phyloP scores from a whole-genome alignment of 1,140 invertebrate species.

The Zaprionus vittiger region DNA sequence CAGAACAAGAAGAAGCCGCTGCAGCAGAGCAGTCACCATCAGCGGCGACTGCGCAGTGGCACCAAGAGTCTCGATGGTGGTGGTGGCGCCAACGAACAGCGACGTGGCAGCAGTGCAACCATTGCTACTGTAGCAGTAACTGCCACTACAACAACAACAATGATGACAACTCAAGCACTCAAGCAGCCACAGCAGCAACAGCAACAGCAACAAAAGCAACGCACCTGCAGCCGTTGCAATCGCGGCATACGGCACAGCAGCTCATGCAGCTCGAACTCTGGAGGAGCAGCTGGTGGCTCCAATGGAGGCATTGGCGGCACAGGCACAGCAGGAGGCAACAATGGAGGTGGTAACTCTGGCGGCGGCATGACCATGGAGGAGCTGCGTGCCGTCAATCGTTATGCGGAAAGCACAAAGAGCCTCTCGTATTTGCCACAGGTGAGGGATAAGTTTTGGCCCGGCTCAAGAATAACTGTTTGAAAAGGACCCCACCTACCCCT shows the following conservation, averaged over 20 bases:
- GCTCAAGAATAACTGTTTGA: slow-evolving; percentile 82
- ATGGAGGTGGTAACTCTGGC: slow-evolving; percentile 60
- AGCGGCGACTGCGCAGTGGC: slow-evolving; percentile 70
- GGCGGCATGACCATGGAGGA: slow-evolving; percentile 93
- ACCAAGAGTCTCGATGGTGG: slow-evolving; percentile 75
- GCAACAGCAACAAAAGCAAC: slow-evolving; percentile 51
- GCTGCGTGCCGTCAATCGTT: slow-evolving; percentile 92
- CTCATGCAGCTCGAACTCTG: slow-evolving; percentile 88
- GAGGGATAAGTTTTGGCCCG: slow-evolving; percentile 85
- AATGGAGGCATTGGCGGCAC: slow-evolving; percentile 86
- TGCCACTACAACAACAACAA: slow-evolving; percentile 13
- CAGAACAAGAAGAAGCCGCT: slow-evolving; percentile 78
- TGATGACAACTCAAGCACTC: slow-evolving; percentile 35
- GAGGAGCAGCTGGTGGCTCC: slow-evolving; percentile 86
- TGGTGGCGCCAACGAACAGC: slow-evolving; percentile 25
- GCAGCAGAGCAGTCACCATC: slow-evolving; percentile 64
- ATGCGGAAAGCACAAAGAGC: slow-evolving; percentile 96
- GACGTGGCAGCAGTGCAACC: slow-evolving; percentile 47
- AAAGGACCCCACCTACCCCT: slow-evolving; percentile 1
- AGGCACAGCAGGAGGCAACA: slow-evolving; percentile 40
- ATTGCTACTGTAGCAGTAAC: slow-evolving; percentile 18
- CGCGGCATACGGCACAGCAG: slow-evolving; percentile 85
- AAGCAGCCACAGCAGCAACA: slow-evolving; percentile 20
- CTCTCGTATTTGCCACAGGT: slow-evolving; percentile 95
- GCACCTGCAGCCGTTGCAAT: slow-evolving; percentile 79